Percentiles rank a stretch among this genome's conserved stretches.
Evolutionary conservation across 2,888 invertebrate genomes (phyloP).

Genomic region (Candidula unifasciata): DNA sequence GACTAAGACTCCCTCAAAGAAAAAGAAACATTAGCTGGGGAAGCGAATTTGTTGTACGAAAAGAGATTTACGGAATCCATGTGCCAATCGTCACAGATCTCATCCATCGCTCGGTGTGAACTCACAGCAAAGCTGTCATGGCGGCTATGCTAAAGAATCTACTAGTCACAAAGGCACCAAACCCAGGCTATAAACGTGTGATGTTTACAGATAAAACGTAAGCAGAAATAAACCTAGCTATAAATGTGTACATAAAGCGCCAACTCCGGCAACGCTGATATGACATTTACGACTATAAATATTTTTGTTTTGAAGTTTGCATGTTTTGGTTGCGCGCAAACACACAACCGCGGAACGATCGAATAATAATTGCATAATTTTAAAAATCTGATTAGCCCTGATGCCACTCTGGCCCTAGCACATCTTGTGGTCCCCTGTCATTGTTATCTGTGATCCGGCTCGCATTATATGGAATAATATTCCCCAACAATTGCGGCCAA

Average conservation of each 20-base stretch:
- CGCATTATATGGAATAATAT: conserved; percentile 24
- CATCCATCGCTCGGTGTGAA: conserved; percentile 4
- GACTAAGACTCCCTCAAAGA: background rate
- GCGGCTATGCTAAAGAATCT: background rate
- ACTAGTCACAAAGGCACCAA: background rate
- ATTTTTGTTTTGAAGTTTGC: conserved; percentile 10
- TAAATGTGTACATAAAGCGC: background rate
- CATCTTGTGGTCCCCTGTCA: conserved; percentile 6
- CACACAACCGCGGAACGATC: background rate
- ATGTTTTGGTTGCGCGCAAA: background rate
- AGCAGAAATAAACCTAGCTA: background rate
- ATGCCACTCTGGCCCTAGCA: conserved; percentile 1
- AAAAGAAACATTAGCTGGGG: background rate
- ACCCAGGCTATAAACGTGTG: background rate
- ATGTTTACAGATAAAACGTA: conserved; percentile 11
- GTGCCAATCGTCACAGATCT: background rate
- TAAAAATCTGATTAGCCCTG: conserved; percentile 9
- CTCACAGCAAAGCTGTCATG: conserved; percentile 6
- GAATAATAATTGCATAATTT: conserved; percentile 36
- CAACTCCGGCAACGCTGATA: background rate
- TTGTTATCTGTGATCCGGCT: background rate
- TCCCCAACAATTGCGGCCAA: background rate
- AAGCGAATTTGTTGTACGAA: background rate
- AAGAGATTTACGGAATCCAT: conserved; percentile 16
- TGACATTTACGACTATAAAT: background rate